A percentile compares a stretch with the other conserved stretches of the same genome.
Conservation (phyloP, 2,888 invertebrate species). For the Lapara coniferarum region DNA sequence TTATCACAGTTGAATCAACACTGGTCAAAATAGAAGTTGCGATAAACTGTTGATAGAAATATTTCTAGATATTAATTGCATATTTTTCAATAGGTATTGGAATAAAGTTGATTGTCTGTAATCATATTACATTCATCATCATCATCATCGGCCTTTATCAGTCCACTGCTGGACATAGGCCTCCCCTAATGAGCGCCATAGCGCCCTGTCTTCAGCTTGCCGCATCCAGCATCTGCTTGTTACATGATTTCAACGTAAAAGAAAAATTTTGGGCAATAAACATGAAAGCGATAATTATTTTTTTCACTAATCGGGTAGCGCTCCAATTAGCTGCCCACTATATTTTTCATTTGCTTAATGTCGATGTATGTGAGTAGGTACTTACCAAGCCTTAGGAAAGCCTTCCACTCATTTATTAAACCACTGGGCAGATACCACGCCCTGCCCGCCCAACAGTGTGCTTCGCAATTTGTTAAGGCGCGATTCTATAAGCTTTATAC, state of each 20-base stretch:
- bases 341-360: constrained; percentile 12
- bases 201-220: too few species aligned
- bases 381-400: not conserved
- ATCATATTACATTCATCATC: too few species aligned
- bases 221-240: too few species aligned
- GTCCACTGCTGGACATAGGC: too few species aligned
- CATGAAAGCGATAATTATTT: not conserved
- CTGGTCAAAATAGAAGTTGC: too few species aligned
- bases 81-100: too few species aligned
- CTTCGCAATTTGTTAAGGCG: constrained; percentile 12
- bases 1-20: too few species aligned
- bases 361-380: not conserved
- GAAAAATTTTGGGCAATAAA: not conserved
- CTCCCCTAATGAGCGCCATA: too few species aligned
- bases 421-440: constrained; percentile 19
- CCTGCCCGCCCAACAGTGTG: constrained; percentile 6
- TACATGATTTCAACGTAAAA: not conserved
- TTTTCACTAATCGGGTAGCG: not conserved
- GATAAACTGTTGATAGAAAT: too few species aligned
- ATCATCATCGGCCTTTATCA: too few species aligned
- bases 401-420: constrained; percentile 21
- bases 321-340: not conserved
- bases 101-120: too few species aligned
- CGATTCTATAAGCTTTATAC: not conserved
- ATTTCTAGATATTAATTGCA: too few species aligned